Conservation (phyloP, 1,140 invertebrate species). For the Sitodiplosis mosellana region DNA sequence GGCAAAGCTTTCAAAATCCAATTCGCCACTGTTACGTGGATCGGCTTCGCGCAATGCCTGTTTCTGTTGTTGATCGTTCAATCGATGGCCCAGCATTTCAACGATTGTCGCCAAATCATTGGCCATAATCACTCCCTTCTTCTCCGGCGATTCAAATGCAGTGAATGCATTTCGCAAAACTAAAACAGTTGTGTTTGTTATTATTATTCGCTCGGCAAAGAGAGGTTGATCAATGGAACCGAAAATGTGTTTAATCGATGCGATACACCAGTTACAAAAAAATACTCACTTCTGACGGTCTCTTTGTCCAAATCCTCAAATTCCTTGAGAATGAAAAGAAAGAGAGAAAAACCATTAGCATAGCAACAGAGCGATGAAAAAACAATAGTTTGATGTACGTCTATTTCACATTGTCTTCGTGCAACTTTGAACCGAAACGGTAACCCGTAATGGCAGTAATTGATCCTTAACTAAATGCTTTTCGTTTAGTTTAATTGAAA, state of each 20-base stretch:
- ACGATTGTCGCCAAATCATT: slow-evolving; percentile 57
- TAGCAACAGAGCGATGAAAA: no score
- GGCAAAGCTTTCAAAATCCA: slow-evolving; percentile 37
- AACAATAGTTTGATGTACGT: no score
- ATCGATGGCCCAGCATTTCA: slow-evolving; percentile 54
- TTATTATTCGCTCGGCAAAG: not conserved
- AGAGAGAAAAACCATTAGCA: no score
- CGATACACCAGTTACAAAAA: not conserved
- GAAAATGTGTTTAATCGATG: not conserved
- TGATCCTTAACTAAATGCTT: no score
- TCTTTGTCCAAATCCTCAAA: not conserved
- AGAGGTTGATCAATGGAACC: not conserved
- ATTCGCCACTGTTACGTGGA: slow-evolving; percentile 34
- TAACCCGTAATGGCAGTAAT: no score
- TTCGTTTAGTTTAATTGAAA: no score
- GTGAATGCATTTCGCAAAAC: slow-evolving; percentile 60
- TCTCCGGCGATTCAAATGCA: slow-evolving; percentile 62
- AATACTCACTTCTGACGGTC: slow-evolving; percentile 1
- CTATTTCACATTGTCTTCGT: no score
- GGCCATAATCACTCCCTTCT: slow-evolving; percentile 49
- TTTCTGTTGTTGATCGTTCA: slow-evolving; percentile 44
- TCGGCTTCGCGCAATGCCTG: slow-evolving; percentile 49
- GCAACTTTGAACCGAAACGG: no score
- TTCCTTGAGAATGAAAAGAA: not conserved
- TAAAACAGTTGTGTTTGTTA: slow-evolving; percentile 16